Base-by-base conservation (phyloP, 2,113 vertebrate species). In the Lycaon pictus region DNA sequence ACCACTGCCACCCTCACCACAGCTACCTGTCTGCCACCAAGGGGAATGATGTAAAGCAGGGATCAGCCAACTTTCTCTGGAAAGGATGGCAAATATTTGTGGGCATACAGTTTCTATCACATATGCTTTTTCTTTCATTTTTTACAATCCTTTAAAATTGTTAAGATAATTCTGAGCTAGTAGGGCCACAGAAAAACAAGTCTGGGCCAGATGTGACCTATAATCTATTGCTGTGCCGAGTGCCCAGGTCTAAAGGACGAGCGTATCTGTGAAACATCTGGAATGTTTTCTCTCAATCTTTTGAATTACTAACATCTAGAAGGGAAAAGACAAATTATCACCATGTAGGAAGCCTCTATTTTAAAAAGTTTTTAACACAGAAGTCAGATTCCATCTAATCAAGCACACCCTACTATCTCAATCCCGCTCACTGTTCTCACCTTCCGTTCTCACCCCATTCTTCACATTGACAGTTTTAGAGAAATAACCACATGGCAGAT, bases 21-120 rank as follows among this genome's bases (percentile, higher is more conserved):
- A 10, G n/a, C 48, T 20, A 8, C 65, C 53, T 17, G 71, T 10
- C 58, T 3, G 7, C 63, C 55, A 7, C 6, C 1, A 5, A 23
- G 29, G 9, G 22, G 12, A 76, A 35, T 3, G 2, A 32, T 0
- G 1, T 0, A 25, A 25, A 37, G 9, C 17, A 3, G 20, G 3
- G 4, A 8, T 48, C 0, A 2, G 62, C 51, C n/a, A 5, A 10
- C 22, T 19, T 35, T 48, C 63, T 15, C 37, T 20, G 7, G 9
- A 6, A 58, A 51, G 27, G 43, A 4, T 1, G 5, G 17, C 19
- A 76, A 25, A 13, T 27, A 48, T 27, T 17, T 86, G 65, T 43
- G 6, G 63, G 65, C 58, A n/a, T 4, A 65, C 4, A 29, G 29
- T 20, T 62, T 92, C 23, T 84, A n/a, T 43, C 2, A 12, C 3